phyloP scores from a whole-genome alignment of 2,113 vertebrate genomes.

The Marmota flaviventris region DNA sequence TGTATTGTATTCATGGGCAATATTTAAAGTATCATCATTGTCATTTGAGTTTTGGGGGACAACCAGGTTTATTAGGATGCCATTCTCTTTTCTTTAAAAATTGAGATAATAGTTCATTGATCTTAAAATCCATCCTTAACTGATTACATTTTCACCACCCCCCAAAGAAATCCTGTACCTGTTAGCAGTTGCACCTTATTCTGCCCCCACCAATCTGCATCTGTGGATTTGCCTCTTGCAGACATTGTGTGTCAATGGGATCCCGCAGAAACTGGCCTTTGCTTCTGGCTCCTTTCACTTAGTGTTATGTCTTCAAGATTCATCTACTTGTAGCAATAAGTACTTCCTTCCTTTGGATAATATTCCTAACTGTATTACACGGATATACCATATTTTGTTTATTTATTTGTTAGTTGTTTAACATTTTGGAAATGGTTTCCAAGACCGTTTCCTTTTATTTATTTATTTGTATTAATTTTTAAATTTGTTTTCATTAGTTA shows the following conservation, averaged over 20 bases:
- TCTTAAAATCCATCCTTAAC: not conserved
- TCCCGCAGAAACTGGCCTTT: not conserved
- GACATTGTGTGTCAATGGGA: not conserved
- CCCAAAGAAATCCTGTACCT: not conserved
- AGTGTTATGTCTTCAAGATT: not conserved
- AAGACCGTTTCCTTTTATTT: not conserved
- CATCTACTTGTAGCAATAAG: not conserved
- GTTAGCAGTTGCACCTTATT: not conserved
- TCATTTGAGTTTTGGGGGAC: not conserved
- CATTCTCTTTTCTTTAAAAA: not conserved
- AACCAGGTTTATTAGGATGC: not conserved
- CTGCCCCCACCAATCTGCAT: not conserved
- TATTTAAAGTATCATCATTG: not conserved
- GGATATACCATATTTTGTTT: not conserved
- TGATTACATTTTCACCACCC: not conserved
- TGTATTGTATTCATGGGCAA: not conserved
- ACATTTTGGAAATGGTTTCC: not conserved
- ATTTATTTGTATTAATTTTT: no score
- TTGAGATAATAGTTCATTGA: not conserved
- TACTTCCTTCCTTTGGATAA: not conserved
- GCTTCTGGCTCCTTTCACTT: not conserved
- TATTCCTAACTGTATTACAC: not conserved
- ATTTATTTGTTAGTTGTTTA: not conserved
- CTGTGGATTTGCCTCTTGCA: not conserved
- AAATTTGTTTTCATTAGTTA: no score